Conservation (phyloP, 35 echinoderm and acorn worm genomes). For the Ophioderma brevispina region DNA sequence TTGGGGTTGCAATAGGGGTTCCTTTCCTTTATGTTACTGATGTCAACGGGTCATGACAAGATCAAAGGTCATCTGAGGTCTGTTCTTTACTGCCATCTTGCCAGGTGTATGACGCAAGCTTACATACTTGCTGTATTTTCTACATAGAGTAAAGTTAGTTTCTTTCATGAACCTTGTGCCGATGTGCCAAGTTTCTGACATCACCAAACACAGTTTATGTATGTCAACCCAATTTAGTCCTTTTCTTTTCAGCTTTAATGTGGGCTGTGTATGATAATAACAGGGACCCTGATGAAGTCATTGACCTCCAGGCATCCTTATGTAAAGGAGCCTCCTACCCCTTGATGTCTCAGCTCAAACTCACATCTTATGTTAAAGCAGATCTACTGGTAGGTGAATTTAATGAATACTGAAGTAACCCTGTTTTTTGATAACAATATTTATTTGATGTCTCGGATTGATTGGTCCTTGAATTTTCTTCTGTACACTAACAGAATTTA, state of each 20-base stretch:
- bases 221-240: too few species aligned
- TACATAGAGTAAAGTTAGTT: background rate
- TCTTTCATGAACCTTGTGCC: background rate
- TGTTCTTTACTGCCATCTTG: too few species aligned
- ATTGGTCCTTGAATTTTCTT: too few species aligned
- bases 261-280: slow-evolving; percentile 54
- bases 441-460: too few species aligned
- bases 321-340: background rate
- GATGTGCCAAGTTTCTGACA: background rate
- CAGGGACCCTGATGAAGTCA: slow-evolving; percentile 14
- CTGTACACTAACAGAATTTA: too few species aligned
- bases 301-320: slow-evolving; percentile 36
- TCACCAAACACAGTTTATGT: background rate
- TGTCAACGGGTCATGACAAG: too few species aligned
- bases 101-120: too few species aligned
- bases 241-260: slow-evolving; percentile 45
- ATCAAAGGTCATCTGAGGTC: too few species aligned
- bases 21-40: too few species aligned
- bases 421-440: too few species aligned
- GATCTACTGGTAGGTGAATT: slow-evolving; percentile 76
- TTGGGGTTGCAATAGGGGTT: too few species aligned
- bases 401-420: too few species aligned
- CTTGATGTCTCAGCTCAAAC: slow-evolving; percentile 66
- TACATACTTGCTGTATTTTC: background rate
- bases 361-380: slow-evolving; percentile 77